Conservation (phyloP, 2,113 vertebrate species). For the Channa maculata region DNA sequence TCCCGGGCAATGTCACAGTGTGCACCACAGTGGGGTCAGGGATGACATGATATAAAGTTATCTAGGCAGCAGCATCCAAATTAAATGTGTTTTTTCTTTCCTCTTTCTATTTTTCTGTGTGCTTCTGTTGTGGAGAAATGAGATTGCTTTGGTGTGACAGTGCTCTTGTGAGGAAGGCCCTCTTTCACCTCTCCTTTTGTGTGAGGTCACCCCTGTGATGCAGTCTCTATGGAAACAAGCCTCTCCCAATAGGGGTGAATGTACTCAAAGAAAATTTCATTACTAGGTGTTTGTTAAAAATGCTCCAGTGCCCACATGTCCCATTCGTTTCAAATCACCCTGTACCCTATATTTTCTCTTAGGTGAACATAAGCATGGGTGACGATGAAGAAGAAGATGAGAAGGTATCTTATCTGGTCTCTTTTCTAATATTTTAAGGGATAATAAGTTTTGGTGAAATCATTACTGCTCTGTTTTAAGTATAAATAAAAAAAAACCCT, state of each 20-base stretch:
- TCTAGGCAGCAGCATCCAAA: slow-evolving; percentile 83
- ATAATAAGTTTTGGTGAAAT: slow-evolving; percentile 59
- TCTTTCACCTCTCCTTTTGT: slow-evolving; percentile 85
- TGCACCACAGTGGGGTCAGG: slow-evolving; percentile 69
- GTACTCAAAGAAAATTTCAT: slow-evolving; percentile 86
- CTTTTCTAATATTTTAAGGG: slow-evolving; percentile 42
- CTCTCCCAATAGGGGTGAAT: slow-evolving; percentile 86
- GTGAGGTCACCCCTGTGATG: slow-evolving; percentile 85
- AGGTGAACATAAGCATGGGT: slow-evolving; percentile 90
- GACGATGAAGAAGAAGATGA: slow-evolving; percentile 96
- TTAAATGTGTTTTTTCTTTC: slow-evolving; percentile 79
- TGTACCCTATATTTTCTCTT: slow-evolving; percentile 79
- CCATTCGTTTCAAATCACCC: slow-evolving; percentile 75
- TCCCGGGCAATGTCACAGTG: slow-evolving; percentile 76
- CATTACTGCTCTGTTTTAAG: slow-evolving; percentile 6
- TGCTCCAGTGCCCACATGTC: slow-evolving; percentile 82
- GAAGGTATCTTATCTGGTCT: slow-evolving; percentile 87
- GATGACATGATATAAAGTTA: slow-evolving; percentile 84
- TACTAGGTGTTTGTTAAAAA: slow-evolving; percentile 87
- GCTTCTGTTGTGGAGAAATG: slow-evolving; percentile 83
- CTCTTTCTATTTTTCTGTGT: slow-evolving; percentile 74
- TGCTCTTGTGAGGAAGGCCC: slow-evolving; percentile 82
- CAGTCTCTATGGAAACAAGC: slow-evolving; percentile 86
- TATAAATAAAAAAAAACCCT: slow-evolving; percentile 14
- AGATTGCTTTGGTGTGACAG: slow-evolving; percentile 85